Conservation (phyloP, 2,113 vertebrate species). For the Erpornis zantholeuca region DNA sequence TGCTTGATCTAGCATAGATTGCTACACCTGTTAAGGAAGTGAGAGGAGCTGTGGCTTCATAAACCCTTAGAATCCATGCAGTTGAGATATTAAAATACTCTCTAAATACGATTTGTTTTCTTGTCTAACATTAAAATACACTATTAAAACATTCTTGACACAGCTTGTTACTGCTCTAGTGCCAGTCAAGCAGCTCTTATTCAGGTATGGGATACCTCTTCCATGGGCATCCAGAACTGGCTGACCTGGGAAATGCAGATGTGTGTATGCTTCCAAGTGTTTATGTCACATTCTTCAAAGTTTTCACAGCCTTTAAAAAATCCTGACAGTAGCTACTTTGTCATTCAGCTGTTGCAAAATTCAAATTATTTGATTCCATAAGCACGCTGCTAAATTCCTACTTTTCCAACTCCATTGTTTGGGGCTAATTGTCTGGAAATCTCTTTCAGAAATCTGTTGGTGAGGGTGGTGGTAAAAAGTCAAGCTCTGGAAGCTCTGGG, state of each 20-base stretch:
- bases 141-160: neutral
- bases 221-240: neutral
- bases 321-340: neutral
- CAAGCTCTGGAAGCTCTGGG: conserved; percentile 86
- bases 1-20: neutral
- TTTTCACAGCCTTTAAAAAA: neutral
- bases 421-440: conserved; percentile 32
- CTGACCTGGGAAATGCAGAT: neutral
- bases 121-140: neutral
- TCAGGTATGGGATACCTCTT: neutral
- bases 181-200: neutral
- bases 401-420: neutral
- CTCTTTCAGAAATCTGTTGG: conserved; percentile 80
- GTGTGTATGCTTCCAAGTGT: neutral
- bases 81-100: neutral
- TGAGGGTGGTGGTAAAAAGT: conserved; percentile 83
- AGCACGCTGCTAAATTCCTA: neutral
- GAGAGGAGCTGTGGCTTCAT: neutral
- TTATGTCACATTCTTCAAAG: accelerated
- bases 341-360: neutral
- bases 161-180: neutral
- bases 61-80: neutral
- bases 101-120: neutral
- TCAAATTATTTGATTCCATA: neutral
- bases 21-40: neutral